Evolutionary conservation across 2,888 invertebrate genomes (phyloP).

Genomic region (Abrostola triplasia): DNA sequence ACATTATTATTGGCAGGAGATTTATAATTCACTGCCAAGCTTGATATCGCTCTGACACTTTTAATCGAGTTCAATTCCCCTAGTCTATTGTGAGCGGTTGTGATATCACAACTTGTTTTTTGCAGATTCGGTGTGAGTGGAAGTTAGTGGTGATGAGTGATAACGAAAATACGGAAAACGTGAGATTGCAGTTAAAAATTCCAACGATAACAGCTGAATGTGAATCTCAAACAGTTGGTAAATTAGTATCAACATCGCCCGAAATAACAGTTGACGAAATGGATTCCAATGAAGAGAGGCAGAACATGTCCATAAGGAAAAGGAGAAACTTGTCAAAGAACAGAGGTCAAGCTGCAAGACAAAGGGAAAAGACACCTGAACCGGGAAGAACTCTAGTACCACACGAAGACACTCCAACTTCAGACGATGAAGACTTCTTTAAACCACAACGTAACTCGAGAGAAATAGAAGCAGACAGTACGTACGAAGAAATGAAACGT

Average conservation of each 20-base stretch:
- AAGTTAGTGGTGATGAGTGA: slow-evolving; percentile 74
- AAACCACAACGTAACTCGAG: slow-evolving; percentile 72
- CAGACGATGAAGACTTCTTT: slow-evolving; percentile 82
- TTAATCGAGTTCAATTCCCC: slow-evolving; percentile 65
- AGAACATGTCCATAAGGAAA: slow-evolving; percentile 88
- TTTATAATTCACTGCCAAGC: slow-evolving; percentile 74
- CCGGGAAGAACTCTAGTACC: slow-evolving; percentile 82
- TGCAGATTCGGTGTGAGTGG: slow-evolving; percentile 63
- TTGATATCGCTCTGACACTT: slow-evolving; percentile 53
- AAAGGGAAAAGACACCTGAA: slow-evolving; percentile 86
- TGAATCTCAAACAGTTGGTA: slow-evolving; percentile 74
- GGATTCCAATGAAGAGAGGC: slow-evolving; percentile 74
- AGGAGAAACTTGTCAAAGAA: slow-evolving; percentile 89
- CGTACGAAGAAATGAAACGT: slow-evolving; percentile 85
- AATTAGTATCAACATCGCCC: slow-evolving; percentile 67
- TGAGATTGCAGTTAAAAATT: slow-evolving; percentile 68
- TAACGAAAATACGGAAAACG: slow-evolving; percentile 59
- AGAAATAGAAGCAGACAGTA: slow-evolving; percentile 84
- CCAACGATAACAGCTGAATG: slow-evolving; percentile 75
- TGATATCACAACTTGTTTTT: slow-evolving; percentile 66
- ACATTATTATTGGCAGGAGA: slow-evolving; percentile 77
- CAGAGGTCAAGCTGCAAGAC: slow-evolving; percentile 82
- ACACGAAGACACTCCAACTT: slow-evolving; percentile 90
- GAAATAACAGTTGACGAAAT: slow-evolving; percentile 59
- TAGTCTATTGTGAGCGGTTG: slow-evolving; percentile 62